Evolutionary conservation across 2,113 vertebrate genomes (phyloP).

Genomic region (Mesocricetus auratus): DNA sequence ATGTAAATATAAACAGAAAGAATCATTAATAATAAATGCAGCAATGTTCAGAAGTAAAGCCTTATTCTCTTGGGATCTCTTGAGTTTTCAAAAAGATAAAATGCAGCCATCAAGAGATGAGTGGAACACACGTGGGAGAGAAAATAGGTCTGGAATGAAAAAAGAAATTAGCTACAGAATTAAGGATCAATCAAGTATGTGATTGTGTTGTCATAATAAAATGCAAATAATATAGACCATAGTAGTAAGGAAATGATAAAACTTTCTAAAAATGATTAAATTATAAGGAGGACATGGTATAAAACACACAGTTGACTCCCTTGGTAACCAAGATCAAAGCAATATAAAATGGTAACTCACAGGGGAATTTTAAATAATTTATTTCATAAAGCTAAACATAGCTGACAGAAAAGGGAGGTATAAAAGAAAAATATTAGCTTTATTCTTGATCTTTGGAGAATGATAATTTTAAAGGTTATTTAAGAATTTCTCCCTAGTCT

Average conservation of each 20-base stretch:
- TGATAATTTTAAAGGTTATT: slow-evolving; percentile 37
- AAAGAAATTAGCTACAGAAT: not conserved
- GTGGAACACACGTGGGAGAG: not conserved
- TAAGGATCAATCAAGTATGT: not conserved
- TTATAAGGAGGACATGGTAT: not conserved
- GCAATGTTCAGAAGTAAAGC: slow-evolving; percentile 40
- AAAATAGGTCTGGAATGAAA: slow-evolving; percentile 17
- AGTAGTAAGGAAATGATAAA: slow-evolving; percentile 35
- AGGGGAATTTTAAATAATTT: slow-evolving; percentile 15
- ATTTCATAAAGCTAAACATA: slow-evolving; percentile 53
- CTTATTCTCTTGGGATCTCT: not conserved
- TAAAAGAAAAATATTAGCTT: slow-evolving; percentile 33
- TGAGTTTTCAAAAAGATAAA: slow-evolving; percentile 53
- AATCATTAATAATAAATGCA: slow-evolving; percentile 48
- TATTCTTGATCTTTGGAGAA: not conserved
- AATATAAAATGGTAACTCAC: slow-evolving; percentile 20
- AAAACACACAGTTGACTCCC: not conserved
- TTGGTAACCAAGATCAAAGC: slow-evolving; percentile 41
- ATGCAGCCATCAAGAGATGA: not conserved
- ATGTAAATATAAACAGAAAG: slow-evolving; percentile 19
- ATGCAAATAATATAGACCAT: slow-evolving; percentile 30
- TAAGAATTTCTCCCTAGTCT: not conserved
- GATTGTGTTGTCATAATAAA: slow-evolving; percentile 16
- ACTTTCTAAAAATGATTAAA: not conserved
- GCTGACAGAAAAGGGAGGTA: not conserved